phyloP scores from a whole-genome alignment of 2,113 vertebrate genomes.

The Paraplagusia blochii region DNA sequence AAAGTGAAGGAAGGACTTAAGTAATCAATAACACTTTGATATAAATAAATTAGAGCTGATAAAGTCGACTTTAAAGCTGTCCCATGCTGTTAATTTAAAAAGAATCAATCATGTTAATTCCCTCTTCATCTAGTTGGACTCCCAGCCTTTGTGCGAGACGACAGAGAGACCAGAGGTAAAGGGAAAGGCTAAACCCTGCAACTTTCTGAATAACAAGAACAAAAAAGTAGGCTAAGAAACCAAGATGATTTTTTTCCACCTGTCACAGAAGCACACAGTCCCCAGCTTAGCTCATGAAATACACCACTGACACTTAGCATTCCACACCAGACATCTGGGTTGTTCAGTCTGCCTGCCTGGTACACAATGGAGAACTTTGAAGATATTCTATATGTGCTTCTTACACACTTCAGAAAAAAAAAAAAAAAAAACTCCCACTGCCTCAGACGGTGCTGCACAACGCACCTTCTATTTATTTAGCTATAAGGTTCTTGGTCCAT shows the following conservation, averaged over 20 bases:
- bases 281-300: neutral
- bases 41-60: constrained; percentile 1
- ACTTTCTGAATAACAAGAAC: neutral
- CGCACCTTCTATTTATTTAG: too few species aligned
- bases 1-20: neutral
- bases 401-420: neutral
- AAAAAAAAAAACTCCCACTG: neutral
- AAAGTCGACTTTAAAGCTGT: constrained; percentile 11
- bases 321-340: neutral
- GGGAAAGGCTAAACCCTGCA: neutral
- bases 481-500: too few species aligned
- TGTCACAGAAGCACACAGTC: neutral
- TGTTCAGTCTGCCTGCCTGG: neutral
- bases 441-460: neutral
- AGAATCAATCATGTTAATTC: constrained; percentile 11
- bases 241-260: neutral
- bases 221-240: neutral
- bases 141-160: neutral
- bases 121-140: constrained; percentile 8
- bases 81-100: constrained; percentile 10
- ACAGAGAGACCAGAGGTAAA: neutral
- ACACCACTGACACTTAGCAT: neutral
- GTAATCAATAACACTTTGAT: neutral
- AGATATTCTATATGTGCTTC: neutral
- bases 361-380: neutral